Evolutionary conservation across 2,113 vertebrate genomes (phyloP).

Genomic region (Gobio gobio): DNA sequence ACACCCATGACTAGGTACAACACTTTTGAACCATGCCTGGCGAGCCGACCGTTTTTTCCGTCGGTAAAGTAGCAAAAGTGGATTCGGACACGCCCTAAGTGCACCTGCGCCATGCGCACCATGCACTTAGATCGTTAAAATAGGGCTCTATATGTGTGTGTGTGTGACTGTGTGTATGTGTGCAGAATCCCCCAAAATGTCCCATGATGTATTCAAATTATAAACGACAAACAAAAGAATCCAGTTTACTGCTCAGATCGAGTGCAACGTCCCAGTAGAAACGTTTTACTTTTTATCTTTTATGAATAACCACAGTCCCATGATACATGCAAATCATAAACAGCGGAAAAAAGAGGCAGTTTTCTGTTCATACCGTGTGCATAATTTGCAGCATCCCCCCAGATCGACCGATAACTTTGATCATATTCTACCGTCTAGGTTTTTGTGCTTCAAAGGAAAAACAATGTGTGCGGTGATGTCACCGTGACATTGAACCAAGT

Average conservation of each 20-base stretch:
- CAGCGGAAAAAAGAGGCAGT: not conserved
- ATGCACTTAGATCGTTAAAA: too few species aligned
- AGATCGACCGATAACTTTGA: constrained; percentile 1
- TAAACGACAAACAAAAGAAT: constrained; percentile 1
- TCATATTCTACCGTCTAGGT: constrained; percentile 16
- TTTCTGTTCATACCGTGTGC: constrained; percentile 1
- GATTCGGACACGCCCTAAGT: too few species aligned
- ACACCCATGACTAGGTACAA: too few species aligned
- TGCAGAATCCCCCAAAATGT: too few species aligned
- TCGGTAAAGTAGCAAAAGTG: too few species aligned
- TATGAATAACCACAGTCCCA: not conserved
- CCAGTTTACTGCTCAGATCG: not conserved
- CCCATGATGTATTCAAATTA: constrained; percentile 19
- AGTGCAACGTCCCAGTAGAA: not conserved
- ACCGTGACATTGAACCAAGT: constrained; percentile 21
- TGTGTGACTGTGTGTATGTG: too few species aligned
- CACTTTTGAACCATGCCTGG: too few species aligned
- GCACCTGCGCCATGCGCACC: too few species aligned
- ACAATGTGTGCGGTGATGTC: not conserved
- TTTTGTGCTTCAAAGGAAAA: constrained; percentile 15
- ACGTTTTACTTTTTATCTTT: not conserved
- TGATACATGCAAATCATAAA: constrained; percentile 18
- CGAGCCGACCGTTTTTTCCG: too few species aligned
- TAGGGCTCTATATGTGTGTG: too few species aligned
- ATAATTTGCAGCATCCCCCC: not conserved